phyloP scores from a whole-genome alignment of 2,797 vertebrate genomes.

The Strix occidentalis region DNA sequence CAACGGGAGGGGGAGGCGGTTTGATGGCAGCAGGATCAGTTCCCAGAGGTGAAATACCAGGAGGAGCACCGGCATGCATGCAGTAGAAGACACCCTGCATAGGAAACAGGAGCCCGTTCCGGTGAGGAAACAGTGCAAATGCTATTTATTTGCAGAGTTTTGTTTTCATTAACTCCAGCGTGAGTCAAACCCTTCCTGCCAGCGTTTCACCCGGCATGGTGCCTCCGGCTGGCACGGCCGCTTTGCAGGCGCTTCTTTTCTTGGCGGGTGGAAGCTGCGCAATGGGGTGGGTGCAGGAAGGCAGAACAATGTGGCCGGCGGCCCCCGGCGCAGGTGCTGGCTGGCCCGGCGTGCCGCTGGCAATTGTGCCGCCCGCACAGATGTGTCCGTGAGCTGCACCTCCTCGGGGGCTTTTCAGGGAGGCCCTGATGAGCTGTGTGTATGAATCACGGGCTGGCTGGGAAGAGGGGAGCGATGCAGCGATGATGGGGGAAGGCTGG shows the following conservation, averaged over 20 bases:
- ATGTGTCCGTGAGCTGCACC: background rate
- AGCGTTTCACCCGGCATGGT: background rate
- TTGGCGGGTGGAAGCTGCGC: background rate
- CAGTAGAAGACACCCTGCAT: background rate
- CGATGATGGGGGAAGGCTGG: background rate
- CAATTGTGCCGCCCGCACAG: background rate
- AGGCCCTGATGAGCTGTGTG: background rate
- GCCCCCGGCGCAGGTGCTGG: slow-evolving; percentile 15
- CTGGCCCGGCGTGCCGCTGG: background rate
- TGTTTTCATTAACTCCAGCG: background rate
- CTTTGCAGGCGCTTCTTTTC: background rate
- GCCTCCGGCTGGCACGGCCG: background rate
- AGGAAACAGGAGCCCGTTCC: background rate
- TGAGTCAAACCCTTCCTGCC: slow-evolving; percentile 59
- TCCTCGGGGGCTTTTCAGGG: slow-evolving; percentile 43
- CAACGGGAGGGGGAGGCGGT: background rate
- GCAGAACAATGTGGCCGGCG: background rate
- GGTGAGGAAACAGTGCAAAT: background rate
- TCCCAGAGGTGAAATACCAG: background rate
- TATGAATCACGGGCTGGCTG: slow-evolving; percentile 17
- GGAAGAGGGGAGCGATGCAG: background rate
- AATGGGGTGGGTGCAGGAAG: background rate
- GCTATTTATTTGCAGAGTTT: slow-evolving; percentile 2
- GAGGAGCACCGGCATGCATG: background rate
- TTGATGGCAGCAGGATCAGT: background rate